phyloP scores from a whole-genome alignment of 2,888 invertebrate genomes.

The Galerucella calmariensis region DNA sequence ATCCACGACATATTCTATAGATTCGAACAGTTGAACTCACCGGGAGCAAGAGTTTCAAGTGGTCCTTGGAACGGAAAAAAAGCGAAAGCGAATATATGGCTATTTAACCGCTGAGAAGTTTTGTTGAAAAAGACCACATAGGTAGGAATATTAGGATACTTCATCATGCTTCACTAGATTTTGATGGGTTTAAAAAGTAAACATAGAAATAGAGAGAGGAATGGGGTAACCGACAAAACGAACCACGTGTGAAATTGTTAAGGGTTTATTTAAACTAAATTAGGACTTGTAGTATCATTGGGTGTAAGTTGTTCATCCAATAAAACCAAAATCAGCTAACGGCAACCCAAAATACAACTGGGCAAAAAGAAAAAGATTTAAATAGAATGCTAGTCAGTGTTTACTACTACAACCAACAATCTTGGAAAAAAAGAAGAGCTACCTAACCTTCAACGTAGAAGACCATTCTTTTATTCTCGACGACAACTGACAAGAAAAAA shows the following conservation, averaged over 20 bases:
- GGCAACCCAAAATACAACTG: too few relatives aligned
- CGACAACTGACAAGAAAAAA: too few relatives aligned
- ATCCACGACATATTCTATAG: slow-evolving; percentile 27
- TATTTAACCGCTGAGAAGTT: slow-evolving; percentile 50
- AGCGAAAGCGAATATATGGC: slow-evolving; percentile 45
- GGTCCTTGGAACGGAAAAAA: slow-evolving; percentile 33
- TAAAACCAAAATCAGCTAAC: too few relatives aligned
- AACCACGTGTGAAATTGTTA: slow-evolving; percentile 20
- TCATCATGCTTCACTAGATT: slow-evolving; percentile 25
- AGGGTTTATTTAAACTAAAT: slow-evolving; percentile 19
- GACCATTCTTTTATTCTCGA: too few relatives aligned
- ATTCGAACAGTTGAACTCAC: slow-evolving; percentile 12
- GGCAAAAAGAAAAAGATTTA: too few relatives aligned
- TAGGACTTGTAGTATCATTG: neutral
- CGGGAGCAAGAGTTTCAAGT: slow-evolving; percentile 24
- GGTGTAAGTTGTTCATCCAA: too few relatives aligned
- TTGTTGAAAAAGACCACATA: slow-evolving; percentile 57
- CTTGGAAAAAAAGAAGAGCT: too few relatives aligned
- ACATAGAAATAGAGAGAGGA: slow-evolving; percentile 10
- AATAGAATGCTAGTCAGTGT: too few relatives aligned
- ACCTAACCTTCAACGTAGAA: too few relatives aligned
- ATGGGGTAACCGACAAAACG: slow-evolving; percentile 19
- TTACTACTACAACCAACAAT: too few relatives aligned
- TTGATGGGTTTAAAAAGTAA: slow-evolving; percentile 26
- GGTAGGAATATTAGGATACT: slow-evolving; percentile 62